These are phyloP conservation scores for Drosophila simulans DNA, from an alignment of 1,140 invertebrate genomes.

Conservation along the genomic window DNA sequence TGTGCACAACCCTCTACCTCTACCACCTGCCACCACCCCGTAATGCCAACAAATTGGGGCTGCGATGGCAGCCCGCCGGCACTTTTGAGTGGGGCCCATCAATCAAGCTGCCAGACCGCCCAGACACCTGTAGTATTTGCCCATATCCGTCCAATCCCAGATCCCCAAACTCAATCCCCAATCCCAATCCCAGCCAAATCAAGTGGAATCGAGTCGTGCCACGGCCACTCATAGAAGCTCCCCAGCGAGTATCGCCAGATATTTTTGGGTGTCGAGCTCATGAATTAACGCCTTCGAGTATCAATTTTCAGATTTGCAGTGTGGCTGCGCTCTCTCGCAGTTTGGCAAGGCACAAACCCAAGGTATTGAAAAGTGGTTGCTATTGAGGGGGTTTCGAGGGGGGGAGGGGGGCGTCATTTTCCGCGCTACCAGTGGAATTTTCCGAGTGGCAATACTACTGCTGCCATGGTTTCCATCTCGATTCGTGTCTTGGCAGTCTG, in stretches of 20 bases:
- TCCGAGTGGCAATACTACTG: neutral
- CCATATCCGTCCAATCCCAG: neutral
- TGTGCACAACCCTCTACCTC: neutral
- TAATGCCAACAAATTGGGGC: slow-evolving; percentile 66
- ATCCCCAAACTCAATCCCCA: too few species aligned
- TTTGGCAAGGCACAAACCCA: slow-evolving; percentile 79
- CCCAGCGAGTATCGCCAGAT: slow-evolving; percentile 17
- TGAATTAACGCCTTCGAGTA: slow-evolving; percentile 70
- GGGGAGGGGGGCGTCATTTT: neutral
- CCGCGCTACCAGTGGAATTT: slow-evolving; percentile 8
- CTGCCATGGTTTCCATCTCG: neutral
- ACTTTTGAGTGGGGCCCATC: slow-evolving; percentile 57
- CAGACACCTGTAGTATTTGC: slow-evolving; percentile 11
- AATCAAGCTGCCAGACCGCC: slow-evolving; percentile 37
- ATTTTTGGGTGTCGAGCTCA: slow-evolving; percentile 18
- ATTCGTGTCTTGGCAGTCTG: slow-evolving; percentile 27
- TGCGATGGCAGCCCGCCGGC: slow-evolving; percentile 22
- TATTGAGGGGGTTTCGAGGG: too few species aligned
- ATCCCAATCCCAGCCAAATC: slow-evolving; percentile 5
- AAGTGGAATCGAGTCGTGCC: slow-evolving; percentile 11
- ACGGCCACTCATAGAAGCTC: neutral
- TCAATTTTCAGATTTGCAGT: slow-evolving; percentile 80
- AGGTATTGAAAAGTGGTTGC: slow-evolving; percentile 44
- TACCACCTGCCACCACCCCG: neutral
- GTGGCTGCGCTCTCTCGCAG: slow-evolving; percentile 79